Evolutionary conservation across 2,113 vertebrate species (phyloP).

Genomic region (Chloroceryle aenea): DNA sequence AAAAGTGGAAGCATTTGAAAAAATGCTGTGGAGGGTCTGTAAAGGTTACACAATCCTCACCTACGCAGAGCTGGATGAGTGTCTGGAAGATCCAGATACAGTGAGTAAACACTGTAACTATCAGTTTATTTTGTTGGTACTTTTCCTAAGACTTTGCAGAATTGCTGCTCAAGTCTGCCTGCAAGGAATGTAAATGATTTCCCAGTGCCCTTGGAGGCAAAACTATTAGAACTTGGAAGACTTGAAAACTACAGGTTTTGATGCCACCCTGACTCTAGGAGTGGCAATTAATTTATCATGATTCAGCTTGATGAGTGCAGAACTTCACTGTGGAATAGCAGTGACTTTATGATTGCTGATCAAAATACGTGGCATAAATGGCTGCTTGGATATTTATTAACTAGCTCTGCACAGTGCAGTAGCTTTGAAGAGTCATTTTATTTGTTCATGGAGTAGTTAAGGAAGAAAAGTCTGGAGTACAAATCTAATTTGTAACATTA

Average conservation of each 20-base stretch:
- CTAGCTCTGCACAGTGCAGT: background rate
- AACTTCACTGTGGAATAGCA: background rate
- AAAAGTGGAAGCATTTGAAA: constrained; percentile 93
- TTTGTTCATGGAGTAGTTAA: background rate
- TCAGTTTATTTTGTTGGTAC: background rate
- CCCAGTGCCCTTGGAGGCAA: background rate
- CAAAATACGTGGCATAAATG: background rate
- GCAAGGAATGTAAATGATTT: background rate
- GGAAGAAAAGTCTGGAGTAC: background rate
- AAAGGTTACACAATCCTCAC: constrained; percentile 96
- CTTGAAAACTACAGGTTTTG: background rate
- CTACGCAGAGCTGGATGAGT: constrained; percentile 88
- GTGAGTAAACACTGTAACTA: constrained; percentile 70
- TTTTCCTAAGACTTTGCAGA: background rate
- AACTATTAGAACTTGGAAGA: background rate
- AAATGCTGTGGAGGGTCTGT: constrained; percentile 95
- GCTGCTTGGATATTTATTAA: constrained; percentile 43
- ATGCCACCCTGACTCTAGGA: background rate
- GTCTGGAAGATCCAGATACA: constrained; percentile 87
- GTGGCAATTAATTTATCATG: background rate
- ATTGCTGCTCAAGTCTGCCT: background rate
- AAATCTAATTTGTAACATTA: background rate
- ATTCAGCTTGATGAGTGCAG: background rate
- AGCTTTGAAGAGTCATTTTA: background rate
- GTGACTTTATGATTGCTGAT: background rate